These are phyloP conservation scores for Semnornis frantzii DNA, from an alignment of 2,113 vertebrate species.

Conservation along the genomic window DNA sequence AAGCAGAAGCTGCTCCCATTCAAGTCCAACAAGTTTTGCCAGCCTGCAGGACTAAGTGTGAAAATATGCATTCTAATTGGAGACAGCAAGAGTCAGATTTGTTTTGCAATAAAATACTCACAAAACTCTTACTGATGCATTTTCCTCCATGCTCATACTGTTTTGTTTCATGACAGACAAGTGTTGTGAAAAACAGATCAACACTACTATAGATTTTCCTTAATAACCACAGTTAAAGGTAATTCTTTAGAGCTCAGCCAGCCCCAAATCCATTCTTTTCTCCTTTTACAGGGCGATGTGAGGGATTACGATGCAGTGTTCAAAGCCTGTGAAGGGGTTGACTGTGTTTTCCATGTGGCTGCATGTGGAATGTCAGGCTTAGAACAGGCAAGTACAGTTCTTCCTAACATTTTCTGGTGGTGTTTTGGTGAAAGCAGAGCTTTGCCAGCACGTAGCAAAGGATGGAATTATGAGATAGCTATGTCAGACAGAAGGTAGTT, in stretches of 20 bases:
- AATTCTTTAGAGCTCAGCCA: not conserved
- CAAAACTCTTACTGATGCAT: not conserved
- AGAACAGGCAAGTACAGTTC: slow-evolving; percentile 83
- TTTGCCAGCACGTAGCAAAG: not conserved
- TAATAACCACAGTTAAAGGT: not conserved
- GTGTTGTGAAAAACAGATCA: not conserved
- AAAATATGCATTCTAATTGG: slow-evolving; percentile 18
- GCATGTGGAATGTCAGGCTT: slow-evolving; percentile 91
- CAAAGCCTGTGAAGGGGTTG: slow-evolving; percentile 83
- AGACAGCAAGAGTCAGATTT: not conserved
- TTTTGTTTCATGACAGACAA: not conserved
- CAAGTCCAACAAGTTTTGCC: slow-evolving; percentile 46
- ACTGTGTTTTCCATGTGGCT: slow-evolving; percentile 92
- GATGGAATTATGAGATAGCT: not conserved
- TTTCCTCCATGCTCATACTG: not conserved
- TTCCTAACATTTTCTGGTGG: not conserved
- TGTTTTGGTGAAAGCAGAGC: not conserved
- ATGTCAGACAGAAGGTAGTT: not conserved
- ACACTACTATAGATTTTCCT: not conserved
- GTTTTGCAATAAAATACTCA: slow-evolving; percentile 12
- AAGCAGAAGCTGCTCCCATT: slow-evolving; percentile 17
- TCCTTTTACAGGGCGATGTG: slow-evolving; percentile 83
- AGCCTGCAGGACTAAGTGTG: not conserved
- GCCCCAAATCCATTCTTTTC: not conserved
- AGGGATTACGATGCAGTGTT: slow-evolving; percentile 84